Percentiles rank a stretch among this genome's conserved stretches.
phyloP scores from a whole-genome alignment of 2,113 vertebrate species.

The Pomatostomus ruficeps region DNA sequence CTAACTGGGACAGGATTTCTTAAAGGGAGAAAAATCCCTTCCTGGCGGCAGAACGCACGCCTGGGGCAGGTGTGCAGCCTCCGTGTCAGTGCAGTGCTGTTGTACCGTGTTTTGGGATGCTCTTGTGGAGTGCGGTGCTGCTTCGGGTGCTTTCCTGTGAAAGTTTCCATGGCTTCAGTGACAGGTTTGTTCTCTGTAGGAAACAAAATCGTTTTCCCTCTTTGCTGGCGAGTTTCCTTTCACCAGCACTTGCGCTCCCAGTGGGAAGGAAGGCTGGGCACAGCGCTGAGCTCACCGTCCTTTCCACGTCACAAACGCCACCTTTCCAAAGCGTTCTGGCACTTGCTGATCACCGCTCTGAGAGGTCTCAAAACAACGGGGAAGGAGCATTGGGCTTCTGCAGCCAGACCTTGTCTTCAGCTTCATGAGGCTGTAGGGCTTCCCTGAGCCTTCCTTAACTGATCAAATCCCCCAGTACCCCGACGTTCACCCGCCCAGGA shows the following conservation, averaged over 20 bases:
- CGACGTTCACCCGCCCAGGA: neutral
- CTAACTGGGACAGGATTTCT: constrained; percentile 58
- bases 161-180: constrained; percentile 36
- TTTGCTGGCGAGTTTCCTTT: neutral
- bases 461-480: neutral
- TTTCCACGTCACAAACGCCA: neutral
- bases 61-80: neutral
- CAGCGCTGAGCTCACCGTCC: neutral
- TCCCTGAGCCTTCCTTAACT: neutral
- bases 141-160: constrained; percentile 10
- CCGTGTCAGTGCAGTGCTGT: constrained; percentile 23
- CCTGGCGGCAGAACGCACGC: constrained; percentile 25
- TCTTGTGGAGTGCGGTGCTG: constrained; percentile 26
- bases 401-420: neutral
- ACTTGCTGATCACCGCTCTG: neutral
- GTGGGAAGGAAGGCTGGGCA: neutral
- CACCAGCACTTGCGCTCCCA: neutral
- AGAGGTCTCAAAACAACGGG: neutral
- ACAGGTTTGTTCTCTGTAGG: neutral
- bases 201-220: neutral
- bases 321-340: neutral
- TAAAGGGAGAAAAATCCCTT: neutral
- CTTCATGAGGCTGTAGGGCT: neutral
- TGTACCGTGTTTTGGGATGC: constrained; percentile 3
- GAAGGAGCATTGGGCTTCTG: neutral